Evolutionary conservation across 1,140 invertebrate species (phyloP).

Genomic region (Coenobita brevimanus): DNA sequence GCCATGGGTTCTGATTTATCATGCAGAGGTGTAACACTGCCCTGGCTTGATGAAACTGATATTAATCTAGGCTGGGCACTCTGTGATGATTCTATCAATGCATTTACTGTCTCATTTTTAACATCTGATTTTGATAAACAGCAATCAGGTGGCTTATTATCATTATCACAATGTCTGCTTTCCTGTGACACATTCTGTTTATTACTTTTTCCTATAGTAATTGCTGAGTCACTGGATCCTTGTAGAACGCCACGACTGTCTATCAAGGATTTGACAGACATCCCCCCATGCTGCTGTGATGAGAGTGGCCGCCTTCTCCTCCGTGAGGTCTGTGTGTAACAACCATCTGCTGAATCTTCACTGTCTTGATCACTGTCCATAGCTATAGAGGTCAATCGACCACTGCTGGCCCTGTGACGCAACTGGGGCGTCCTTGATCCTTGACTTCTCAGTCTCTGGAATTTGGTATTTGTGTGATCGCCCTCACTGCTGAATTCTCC

Average conservation of each 20-base stretch:
- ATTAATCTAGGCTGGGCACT: no score
- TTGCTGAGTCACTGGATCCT: not conserved
- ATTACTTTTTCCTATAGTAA: not conserved
- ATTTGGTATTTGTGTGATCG: not conserved
- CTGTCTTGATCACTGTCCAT: conserved; percentile 50
- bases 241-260: conserved; percentile 41
- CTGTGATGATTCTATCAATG: no score
- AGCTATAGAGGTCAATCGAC: not conserved
- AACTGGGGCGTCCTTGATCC: conserved; percentile 31
- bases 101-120: no score
- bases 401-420: conserved; percentile 15
- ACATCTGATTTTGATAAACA: not conserved
- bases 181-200: not conserved
- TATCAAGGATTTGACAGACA: conserved; percentile 36
- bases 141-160: not conserved
- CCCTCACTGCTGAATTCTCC: conserved; percentile 3
- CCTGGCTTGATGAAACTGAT: not conserved
- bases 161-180: not conserved
- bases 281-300: not conserved
- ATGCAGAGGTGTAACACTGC: not conserved
- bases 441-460: not conserved
- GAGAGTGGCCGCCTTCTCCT: conserved; percentile 8
- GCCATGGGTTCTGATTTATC: conserved; percentile 26
- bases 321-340: not conserved
- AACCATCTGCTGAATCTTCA: conserved; percentile 45